A percentile compares a stretch with the other conserved stretches of the same genome.
These are phyloP conservation scores for Liolophura sinensis DNA, from an alignment of 1,140 invertebrate genomes.

Conservation along the genomic window DNA sequence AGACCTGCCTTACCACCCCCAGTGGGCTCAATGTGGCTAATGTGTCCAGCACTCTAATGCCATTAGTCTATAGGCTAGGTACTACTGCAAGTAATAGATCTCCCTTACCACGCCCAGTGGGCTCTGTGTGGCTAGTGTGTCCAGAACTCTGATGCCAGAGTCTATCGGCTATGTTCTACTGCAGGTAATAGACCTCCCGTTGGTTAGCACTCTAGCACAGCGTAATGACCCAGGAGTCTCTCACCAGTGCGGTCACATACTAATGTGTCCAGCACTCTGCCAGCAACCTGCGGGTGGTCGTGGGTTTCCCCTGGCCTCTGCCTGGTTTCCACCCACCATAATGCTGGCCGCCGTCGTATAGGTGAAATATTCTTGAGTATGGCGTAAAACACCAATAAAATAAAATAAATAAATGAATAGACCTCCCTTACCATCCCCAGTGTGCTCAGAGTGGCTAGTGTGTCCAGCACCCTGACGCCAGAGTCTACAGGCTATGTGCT, in stretches of 20 bases:
- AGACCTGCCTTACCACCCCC: conserved; percentile 52
- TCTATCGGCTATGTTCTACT: conserved; percentile 51
- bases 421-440: conserved; percentile 55
- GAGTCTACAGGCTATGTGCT: conserved; percentile 53
- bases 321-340: no score
- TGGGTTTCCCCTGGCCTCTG: no score
- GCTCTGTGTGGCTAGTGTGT: conserved; percentile 39
- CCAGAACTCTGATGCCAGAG: conserved; percentile 48
- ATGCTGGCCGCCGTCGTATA: no score
- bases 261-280: no score
- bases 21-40: conserved; percentile 45
- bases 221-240: no score
- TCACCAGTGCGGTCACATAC: no score
- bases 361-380: no score
- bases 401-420: no score
- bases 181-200: conserved; percentile 39
- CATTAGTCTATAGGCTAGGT: conserved; percentile 52
- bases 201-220: no score
- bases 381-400: no score
- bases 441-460: conserved; percentile 42
- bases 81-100: conserved; percentile 52
- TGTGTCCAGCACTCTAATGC: conserved; percentile 42
- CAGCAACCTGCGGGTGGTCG: no score
- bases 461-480: conserved; percentile 44
- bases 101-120: conserved; percentile 54